A percentile compares a stretch with the other conserved stretches of the same genome.
Evolutionary conservation across 2,797 vertebrate genomes (phyloP).

Genomic region (Heliangelus exortis): DNA sequence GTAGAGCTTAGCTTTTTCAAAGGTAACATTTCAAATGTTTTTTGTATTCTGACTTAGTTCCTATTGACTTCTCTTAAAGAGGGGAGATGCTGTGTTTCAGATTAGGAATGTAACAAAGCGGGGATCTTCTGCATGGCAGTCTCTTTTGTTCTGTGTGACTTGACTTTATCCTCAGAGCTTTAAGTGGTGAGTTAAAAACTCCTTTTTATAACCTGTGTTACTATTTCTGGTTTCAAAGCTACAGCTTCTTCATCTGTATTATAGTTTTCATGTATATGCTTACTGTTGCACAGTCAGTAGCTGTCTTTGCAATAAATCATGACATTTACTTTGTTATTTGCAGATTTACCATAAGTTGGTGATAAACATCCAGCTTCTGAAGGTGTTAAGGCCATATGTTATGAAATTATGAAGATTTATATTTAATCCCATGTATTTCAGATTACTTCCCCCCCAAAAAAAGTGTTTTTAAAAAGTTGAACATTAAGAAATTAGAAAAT

Average conservation of each 20-base stretch:
- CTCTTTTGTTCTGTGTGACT: neutral
- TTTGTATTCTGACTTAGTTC: neutral
- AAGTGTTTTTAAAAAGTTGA: neutral
- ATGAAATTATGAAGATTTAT: neutral
- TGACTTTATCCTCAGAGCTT: neutral
- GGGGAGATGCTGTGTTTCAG: neutral
- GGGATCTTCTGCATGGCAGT: neutral
- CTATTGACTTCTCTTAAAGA: neutral
- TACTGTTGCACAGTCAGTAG: neutral
- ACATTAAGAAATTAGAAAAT: neutral
- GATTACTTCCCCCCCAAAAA: neutral
- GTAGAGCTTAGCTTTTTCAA: neutral
- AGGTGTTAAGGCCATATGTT: neutral
- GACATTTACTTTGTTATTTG: neutral
- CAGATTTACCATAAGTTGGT: neutral
- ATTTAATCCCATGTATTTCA: neutral
- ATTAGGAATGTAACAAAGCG: neutral
- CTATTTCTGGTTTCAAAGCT: slow-evolving; percentile 16
- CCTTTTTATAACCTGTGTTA: neutral
- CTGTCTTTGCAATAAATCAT: neutral
- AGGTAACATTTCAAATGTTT: neutral
- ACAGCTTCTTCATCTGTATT: neutral
- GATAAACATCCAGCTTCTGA: neutral
- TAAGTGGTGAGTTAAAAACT: neutral
- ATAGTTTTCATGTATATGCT: neutral